Conservation (phyloP, 1,140 invertebrate genomes). For the Drosophila leontia region DNA sequence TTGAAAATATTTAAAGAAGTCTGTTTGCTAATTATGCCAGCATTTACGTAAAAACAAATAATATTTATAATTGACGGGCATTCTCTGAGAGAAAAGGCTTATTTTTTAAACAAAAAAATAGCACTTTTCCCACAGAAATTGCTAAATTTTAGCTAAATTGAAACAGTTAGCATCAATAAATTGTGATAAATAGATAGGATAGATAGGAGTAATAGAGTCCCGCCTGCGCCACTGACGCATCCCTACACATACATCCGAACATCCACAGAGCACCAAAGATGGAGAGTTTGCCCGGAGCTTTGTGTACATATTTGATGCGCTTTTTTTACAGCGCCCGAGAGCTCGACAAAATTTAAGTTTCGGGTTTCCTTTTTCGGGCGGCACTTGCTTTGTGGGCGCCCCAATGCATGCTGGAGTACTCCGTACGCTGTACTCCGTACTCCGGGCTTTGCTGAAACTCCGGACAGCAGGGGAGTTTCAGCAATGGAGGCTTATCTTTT, state of each 20-base stretch:
- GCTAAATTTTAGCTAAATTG: background rate
- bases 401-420: constrained; percentile 50
- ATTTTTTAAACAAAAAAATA: too few relatives aligned
- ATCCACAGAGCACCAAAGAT: background rate
- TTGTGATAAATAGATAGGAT: background rate
- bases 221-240: constrained; percentile 5
- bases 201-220: background rate
- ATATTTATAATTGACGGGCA: too few relatives aligned
- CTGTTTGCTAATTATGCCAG: background rate
- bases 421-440: background rate
- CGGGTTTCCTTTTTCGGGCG: constrained; percentile 45
- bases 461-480: constrained; percentile 1
- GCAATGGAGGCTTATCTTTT: constrained; percentile 56
- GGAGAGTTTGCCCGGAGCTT: constrained; percentile 39
- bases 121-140: background rate
- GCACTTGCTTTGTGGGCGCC: constrained; percentile 55
- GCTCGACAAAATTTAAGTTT: constrained; percentile 63
- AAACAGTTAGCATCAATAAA: background rate
- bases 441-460: constrained; percentile 9
- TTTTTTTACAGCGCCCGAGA: constrained; percentile 39
- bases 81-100: too few relatives aligned
- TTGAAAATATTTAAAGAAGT: background rate
- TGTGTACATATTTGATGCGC: constrained; percentile 62
- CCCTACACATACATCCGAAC: background rate
- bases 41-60: too few relatives aligned